Evolutionary conservation across 2,797 vertebrate species (phyloP), one percentile per base, ranked within the genome.

Genomic region (Podarcis lilfordi): DNA sequence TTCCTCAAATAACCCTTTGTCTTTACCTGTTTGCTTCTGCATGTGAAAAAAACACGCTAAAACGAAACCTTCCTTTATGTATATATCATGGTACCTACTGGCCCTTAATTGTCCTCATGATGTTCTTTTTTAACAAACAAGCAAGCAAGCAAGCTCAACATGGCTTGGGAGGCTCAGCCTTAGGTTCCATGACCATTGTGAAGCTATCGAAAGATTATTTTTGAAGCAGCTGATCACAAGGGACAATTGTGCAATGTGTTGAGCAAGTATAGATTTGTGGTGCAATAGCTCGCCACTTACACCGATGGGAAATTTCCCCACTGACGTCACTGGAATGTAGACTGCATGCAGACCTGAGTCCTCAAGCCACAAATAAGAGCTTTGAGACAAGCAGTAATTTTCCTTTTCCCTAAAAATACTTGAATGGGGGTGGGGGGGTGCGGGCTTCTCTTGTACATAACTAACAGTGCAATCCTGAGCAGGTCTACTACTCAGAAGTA

Each of bases 331-430:
- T 80, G 50, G 75, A 88, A 84, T 88, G 82, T 84, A 29, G 77
- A 66, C 43, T 76, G 84, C 79, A 76, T 76, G 84, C 59, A 76
- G 32, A 55, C 83, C 93, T 86, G 81, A 82, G 19, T 87, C 5
- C 4, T 55, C 37, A 84, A 95, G 94, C 94, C 97, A 95, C 97
- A 96, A 95, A 96, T 89, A 91, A 92, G 86, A 95, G 95, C 90
- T 86, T 94, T 94, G 96, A 95, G 92, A 89, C 95, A 93, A 94
- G 94, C 95, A 95, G 96, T 97, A 95, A 94, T 97, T 97, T 95
- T 97, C 95, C 95, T 96, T 95, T 96, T 96, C 96, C 96, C 96
- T 95, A 95, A 93, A 94, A 96, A 97, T 97, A 97, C 97, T 97
- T 97, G 97, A 97, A 97, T 94, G 91, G 32, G 32, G 40, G 55